Evolutionary conservation across 2,888 invertebrate genomes (phyloP).

Genomic region (Epistrophe eligans): DNA sequence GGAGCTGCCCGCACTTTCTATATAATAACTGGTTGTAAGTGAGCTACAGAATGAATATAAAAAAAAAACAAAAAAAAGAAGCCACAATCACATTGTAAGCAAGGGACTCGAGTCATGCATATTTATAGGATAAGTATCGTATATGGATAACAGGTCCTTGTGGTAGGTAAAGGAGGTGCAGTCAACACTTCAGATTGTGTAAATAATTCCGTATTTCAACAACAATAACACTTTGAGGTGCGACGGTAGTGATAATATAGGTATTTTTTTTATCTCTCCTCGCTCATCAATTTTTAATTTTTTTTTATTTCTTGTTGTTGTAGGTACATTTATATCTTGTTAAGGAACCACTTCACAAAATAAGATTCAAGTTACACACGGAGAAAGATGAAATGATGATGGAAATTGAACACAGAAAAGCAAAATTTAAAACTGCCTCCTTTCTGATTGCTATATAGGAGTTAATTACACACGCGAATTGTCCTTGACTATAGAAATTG

Average conservation of each 20-base stretch:
- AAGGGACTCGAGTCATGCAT: slow-evolving; percentile 54
- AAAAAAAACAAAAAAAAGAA: slow-evolving; percentile 6
- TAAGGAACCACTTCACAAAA: slow-evolving; percentile 37
- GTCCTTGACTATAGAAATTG: slow-evolving; percentile 64
- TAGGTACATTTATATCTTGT: background rate
- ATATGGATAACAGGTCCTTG: slow-evolving; percentile 64
- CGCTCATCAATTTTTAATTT: slow-evolving; percentile 18
- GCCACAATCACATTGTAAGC: slow-evolving; percentile 52
- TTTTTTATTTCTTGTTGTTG: background rate
- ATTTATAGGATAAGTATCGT: slow-evolving; percentile 38
- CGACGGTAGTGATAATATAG: background rate
- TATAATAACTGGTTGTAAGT: slow-evolving; percentile 44
- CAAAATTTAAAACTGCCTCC: background rate
- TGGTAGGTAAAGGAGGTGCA: slow-evolving; percentile 20
- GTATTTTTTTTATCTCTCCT: background rate
- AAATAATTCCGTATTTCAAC: slow-evolving; percentile 21
- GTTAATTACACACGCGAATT: slow-evolving; percentile 54
- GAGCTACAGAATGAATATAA: slow-evolving; percentile 33
- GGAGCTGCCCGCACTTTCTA: background rate
- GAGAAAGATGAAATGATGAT: background rate
- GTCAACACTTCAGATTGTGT: slow-evolving; percentile 43
- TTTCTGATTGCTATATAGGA: slow-evolving; percentile 10
- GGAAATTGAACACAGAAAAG: background rate
- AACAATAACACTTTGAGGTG: slow-evolving; percentile 22
- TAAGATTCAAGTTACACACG: slow-evolving; percentile 34